These are phyloP conservation scores for Xylota sylvarum DNA, from an alignment of 2,888 invertebrate species.

Conservation along the genomic window DNA sequence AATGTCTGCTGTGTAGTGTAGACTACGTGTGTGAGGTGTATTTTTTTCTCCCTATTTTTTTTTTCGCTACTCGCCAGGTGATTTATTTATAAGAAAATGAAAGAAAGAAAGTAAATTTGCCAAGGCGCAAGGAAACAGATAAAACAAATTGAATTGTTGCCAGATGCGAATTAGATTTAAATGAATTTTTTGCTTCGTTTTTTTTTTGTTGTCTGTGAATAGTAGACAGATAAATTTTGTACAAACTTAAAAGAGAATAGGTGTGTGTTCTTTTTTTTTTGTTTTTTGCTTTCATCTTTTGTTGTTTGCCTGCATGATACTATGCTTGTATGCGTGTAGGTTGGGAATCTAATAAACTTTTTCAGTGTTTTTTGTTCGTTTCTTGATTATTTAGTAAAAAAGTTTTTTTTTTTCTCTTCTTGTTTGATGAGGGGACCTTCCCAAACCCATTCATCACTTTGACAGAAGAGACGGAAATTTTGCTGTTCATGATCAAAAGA, in stretches of 20 bases:
- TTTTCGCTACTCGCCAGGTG: conserved; percentile 31
- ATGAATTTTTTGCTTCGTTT: conserved; percentile 44
- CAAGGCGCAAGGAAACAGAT: conserved; percentile 26
- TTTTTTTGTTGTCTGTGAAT: conserved; percentile 17
- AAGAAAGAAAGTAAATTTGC: conserved; percentile 31
- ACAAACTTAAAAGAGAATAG: conserved; percentile 54
- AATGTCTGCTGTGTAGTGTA: conserved; percentile 8
- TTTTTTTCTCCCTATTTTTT: not conserved
- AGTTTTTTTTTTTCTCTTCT: conserved; percentile 14
- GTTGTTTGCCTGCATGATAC: conserved; percentile 41
- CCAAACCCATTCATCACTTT: conserved; percentile 69
- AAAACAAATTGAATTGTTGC: conserved; percentile 72
- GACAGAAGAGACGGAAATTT: conserved; percentile 63
- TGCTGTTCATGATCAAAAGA: conserved; percentile 64
- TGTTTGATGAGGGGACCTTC: conserved; percentile 65
- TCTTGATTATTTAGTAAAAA: conserved; percentile 63
- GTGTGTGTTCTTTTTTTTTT: conserved; percentile 5
- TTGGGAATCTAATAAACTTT: conserved; percentile 69
- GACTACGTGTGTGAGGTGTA: not conserved
- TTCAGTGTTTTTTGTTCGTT: conserved; percentile 26
- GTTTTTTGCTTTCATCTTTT: conserved; percentile 71
- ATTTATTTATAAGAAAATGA: conserved; percentile 59
- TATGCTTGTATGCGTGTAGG: conserved; percentile 17
- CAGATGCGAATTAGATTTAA: conserved; percentile 74
- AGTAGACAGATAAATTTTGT: conserved; percentile 66